These are phyloP conservation scores for Drosophila grimshawi DNA, from an alignment of 1,140 invertebrate genomes.

Conservation along the genomic window DNA sequence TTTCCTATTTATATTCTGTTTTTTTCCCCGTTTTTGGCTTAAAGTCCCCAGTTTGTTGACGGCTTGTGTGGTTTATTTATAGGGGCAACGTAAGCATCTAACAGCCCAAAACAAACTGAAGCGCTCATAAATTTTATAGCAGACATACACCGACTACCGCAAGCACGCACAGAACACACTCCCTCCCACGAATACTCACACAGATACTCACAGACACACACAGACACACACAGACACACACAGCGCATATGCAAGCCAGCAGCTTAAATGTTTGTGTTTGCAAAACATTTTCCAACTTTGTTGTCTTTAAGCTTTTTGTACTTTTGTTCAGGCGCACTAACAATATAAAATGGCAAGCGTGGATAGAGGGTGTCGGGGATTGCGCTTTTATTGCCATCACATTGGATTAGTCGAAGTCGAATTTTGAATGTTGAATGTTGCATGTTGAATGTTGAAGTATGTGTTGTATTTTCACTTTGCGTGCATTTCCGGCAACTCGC, in stretches of 20 bases:
- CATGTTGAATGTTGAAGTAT: slow-evolving; percentile 40
- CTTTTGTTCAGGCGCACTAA: slow-evolving; percentile 2
- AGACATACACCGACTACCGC: slow-evolving; percentile 17
- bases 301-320: neutral
- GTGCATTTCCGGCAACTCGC: neutral
- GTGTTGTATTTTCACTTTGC: slow-evolving; percentile 35
- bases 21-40: slow-evolving; percentile 28
- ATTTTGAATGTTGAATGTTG: slow-evolving; percentile 2
- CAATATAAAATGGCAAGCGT: slow-evolving; percentile 7
- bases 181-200: slow-evolving; percentile 1
- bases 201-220: neutral
- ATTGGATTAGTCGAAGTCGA: neutral
- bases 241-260: slow-evolving; percentile 50
- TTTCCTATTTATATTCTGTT: slow-evolving; percentile 17
- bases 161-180: slow-evolving; percentile 3
- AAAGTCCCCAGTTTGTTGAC: slow-evolving; percentile 43
- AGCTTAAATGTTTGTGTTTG: slow-evolving; percentile 61
- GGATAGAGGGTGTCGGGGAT: neutral
- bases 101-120: slow-evolving; percentile 46
- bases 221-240: neutral
- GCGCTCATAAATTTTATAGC: slow-evolving; percentile 68
- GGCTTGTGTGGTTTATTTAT: slow-evolving; percentile 55
- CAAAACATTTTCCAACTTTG: slow-evolving; percentile 45
- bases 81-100: slow-evolving; percentile 38
- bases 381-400: neutral